Percentiles rank a stretch among this genome's conserved stretches.
Evolutionary conservation across 1,140 invertebrate species (phyloP).

Genomic region (Philopotamus ludificatus): DNA sequence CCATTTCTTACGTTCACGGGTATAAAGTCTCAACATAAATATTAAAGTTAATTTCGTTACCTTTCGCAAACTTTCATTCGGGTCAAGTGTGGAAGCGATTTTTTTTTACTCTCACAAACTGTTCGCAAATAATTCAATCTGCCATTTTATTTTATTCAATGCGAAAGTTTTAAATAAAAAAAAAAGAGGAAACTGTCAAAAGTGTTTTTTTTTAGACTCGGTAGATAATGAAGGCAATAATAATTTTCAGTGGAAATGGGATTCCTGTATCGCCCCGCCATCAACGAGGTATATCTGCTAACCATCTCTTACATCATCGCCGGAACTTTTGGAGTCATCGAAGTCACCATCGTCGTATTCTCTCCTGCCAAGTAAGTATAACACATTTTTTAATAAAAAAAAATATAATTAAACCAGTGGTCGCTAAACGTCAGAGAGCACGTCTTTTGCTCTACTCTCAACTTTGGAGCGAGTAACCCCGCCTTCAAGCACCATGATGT

Average conservation of each 20-base stretch:
- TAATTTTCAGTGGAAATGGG: constrained; percentile 62
- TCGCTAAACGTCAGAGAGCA: too few species aligned
- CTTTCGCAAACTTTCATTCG: too few species aligned
- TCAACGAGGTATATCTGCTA: constrained; percentile 85
- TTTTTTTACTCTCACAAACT: too few species aligned
- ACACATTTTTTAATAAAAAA: background rate
- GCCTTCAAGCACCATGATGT: too few species aligned
- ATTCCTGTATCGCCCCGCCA: constrained; percentile 74
- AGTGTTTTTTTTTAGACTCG: background rate
- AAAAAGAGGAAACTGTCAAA: background rate
- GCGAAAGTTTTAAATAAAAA: background rate
- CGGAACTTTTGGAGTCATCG: constrained; percentile 68
- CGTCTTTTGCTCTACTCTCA: too few species aligned
- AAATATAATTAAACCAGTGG: constrained; percentile 6
- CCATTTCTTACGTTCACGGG: too few species aligned
- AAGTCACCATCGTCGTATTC: constrained; percentile 59
- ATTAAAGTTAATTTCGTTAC: too few species aligned
- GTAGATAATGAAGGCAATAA: background rate
- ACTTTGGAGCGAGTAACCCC: too few species aligned
- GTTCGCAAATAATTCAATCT: too few species aligned
- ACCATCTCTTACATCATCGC: constrained; percentile 79
- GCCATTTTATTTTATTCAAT: background rate
- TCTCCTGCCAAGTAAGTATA: constrained; percentile 51
- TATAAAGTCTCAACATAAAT: too few species aligned
- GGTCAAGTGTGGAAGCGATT: too few species aligned